Percentiles rank a stretch among this genome's conserved stretches.
Evolutionary conservation across 2,113 vertebrate genomes (phyloP).

Genomic region (Ageneiosus marmoratus): DNA sequence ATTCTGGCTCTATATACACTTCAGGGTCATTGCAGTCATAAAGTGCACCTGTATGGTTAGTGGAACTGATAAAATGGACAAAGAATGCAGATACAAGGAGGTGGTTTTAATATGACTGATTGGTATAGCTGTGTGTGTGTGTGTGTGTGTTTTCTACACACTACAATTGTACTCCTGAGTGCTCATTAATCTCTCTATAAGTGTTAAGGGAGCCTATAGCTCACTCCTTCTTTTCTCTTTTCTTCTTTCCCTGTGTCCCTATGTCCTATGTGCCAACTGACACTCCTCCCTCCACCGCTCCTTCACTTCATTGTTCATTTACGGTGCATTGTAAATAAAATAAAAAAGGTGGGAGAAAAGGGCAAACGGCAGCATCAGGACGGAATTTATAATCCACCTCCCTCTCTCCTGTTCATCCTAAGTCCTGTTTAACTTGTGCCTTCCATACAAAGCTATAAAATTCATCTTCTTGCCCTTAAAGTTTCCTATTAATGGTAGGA

Average conservation of each 20-base stretch:
- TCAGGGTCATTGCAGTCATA: too few species aligned
- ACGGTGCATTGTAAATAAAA: conserved; percentile 45
- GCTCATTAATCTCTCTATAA: conserved; percentile 22
- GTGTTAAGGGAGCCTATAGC: neutral
- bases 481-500: neutral
- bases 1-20: too few species aligned
- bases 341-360: conserved; percentile 47
- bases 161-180: neutral
- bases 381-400: conserved; percentile 47
- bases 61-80: too few species aligned
- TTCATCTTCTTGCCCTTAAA: conserved; percentile 14
- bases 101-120: too few species aligned
- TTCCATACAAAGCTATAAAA: conserved; percentile 12
- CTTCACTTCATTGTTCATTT: conserved; percentile 48
- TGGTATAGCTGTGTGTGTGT: too few species aligned
- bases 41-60: too few species aligned
- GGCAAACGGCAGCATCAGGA: conserved; percentile 41
- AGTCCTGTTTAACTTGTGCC: conserved; percentile 14
- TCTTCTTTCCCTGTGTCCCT: neutral
- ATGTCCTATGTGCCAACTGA: conserved; percentile 9
- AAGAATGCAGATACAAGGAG: too few species aligned
- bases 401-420: neutral
- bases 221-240: neutral
- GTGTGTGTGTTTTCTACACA: neutral
- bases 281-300: conserved; percentile 20